Percentiles rank a stretch among this genome's conserved stretches.
Evolutionary conservation across 2,888 invertebrate genomes (phyloP).

Genomic region (Galeruca laticollis): DNA sequence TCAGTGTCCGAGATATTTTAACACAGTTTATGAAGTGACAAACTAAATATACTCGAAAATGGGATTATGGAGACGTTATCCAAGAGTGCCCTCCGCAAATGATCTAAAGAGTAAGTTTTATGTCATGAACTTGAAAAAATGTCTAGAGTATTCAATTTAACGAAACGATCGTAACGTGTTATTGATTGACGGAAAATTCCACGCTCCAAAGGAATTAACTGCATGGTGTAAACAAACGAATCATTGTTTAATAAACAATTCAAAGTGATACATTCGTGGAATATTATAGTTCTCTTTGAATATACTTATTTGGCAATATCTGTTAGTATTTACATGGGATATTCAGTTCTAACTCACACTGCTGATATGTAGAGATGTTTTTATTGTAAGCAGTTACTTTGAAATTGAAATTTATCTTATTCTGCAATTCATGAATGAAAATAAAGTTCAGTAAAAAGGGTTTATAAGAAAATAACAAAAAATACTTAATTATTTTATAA

Average conservation of each 20-base stretch:
- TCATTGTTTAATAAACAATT: background rate
- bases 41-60: slow-evolving; percentile 32
- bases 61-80: slow-evolving; percentile 57
- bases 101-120: slow-evolving; percentile 56
- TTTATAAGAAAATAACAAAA: too few species aligned
- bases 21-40: background rate
- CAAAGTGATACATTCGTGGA: background rate
- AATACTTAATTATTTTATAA: too few species aligned
- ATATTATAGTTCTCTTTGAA: background rate
- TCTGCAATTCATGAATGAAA: too few species aligned
- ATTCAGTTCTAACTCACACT: background rate
- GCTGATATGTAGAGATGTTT: too few species aligned
- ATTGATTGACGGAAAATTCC: slow-evolving; percentile 45
- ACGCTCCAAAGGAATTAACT: background rate
- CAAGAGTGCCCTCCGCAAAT: slow-evolving; percentile 55
- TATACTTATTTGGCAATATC: background rate
- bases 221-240: slow-evolving; percentile 5
- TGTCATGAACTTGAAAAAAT: slow-evolving; percentile 7
- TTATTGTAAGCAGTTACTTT: too few species aligned
- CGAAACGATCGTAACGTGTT: slow-evolving; percentile 32
- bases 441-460: too few species aligned
- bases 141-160: slow-evolving; percentile 26
- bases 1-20: background rate
- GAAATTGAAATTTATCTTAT: too few species aligned
- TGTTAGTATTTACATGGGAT: background rate